phyloP scores from a whole-genome alignment of 2,888 invertebrate species.

The Eilema griseolum region DNA sequence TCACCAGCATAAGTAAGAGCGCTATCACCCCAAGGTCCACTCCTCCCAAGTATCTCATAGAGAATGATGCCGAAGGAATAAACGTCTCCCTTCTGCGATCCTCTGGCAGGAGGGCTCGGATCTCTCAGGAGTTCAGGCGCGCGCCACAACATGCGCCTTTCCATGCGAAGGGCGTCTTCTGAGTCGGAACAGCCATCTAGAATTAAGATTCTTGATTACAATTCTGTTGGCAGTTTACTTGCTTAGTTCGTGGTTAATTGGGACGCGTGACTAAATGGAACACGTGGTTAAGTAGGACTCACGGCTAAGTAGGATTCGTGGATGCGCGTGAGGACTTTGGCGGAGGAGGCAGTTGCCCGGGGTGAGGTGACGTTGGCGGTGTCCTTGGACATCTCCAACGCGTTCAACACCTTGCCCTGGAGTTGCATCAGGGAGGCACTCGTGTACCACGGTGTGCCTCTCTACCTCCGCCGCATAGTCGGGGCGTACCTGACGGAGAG shows the following conservation, averaged over 20 bases:
- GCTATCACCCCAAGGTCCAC: constrained; percentile 93
- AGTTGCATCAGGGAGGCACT: too few species aligned
- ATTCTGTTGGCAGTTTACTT: not conserved
- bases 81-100: constrained; percentile 95
- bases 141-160: constrained; percentile 89
- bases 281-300: too few species aligned
- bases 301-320: too few species aligned
- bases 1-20: constrained; percentile 88
- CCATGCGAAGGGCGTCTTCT: constrained; percentile 81
- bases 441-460: too few species aligned
- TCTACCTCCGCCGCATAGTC: too few species aligned
- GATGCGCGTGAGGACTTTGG: too few species aligned
- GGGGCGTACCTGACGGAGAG: too few species aligned
- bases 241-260: not conserved
- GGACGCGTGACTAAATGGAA: too few species aligned
- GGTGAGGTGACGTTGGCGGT: too few species aligned
- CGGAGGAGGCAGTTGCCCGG: too few species aligned
- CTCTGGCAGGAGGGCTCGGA: constrained; percentile 86
- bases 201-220: not conserved
- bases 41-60: constrained; percentile 93
- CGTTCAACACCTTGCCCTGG: too few species aligned
- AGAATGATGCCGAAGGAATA: constrained; percentile 94
- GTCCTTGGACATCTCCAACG: too few species aligned
- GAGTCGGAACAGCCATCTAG: constrained; percentile 88
- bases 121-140: constrained; percentile 92